These are phyloP conservation scores for Encarsia formosa DNA, from an alignment of 2,888 invertebrate genomes.

Conservation along the genomic window DNA sequence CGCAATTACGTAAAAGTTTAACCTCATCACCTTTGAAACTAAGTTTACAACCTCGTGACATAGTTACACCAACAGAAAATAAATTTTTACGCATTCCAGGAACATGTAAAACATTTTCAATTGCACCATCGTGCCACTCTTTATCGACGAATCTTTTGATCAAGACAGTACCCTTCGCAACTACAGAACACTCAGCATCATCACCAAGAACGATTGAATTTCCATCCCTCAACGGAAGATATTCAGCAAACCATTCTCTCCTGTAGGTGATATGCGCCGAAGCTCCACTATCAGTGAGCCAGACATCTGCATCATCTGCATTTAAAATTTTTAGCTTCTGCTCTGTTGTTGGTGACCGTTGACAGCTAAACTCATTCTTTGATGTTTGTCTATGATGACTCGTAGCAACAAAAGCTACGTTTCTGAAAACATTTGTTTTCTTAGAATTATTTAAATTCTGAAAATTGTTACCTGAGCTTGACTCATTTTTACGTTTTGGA, in stretches of 20 bases:
- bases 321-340: not conserved
- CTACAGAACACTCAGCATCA: conserved; percentile 15
- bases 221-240: conserved; percentile 5
- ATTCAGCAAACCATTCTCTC: conserved; percentile 26
- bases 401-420: too few species aligned
- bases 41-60: not conserved
- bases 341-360: not conserved
- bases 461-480: too few species aligned
- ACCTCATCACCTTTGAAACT: not conserved
- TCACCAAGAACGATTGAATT: conserved; percentile 22
- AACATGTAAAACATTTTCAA: conserved; percentile 31
- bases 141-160: conserved; percentile 24
- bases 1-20: not conserved
- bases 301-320: conserved; percentile 20
- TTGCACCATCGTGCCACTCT: conserved; percentile 15
- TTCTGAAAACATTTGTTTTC: too few species aligned
- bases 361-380: too few species aligned
- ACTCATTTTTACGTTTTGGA: too few species aligned
- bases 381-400: too few species aligned
- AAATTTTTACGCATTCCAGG: conserved; percentile 30
- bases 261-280: conserved; percentile 29
- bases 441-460: too few species aligned
- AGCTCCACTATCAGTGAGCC: conserved; percentile 31
- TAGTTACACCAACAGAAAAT: conserved; percentile 30
- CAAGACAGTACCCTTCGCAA: conserved; percentile 18